Percentiles rank a stretch among this genome's conserved stretches.
phyloP scores from a whole-genome alignment of 1,140 invertebrate species.

The Neodiprion lecontei region DNA sequence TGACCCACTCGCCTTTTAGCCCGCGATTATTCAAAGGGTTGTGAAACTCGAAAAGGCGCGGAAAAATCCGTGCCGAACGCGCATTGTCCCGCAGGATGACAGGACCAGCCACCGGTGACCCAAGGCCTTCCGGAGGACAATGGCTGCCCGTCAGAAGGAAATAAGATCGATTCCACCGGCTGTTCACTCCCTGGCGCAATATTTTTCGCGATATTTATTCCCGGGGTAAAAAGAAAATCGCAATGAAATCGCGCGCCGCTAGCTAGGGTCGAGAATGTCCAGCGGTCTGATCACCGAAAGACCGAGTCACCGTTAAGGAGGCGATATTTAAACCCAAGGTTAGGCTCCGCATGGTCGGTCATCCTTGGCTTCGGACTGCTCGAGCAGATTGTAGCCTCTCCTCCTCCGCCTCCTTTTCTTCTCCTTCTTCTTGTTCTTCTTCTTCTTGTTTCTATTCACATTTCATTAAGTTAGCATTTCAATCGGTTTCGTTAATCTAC shows the following conservation, averaged over 20 bases:
- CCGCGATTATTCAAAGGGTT: not conserved
- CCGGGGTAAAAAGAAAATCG: no score
- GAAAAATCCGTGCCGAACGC: not conserved
- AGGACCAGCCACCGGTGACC: no score
- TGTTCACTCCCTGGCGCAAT: no score
- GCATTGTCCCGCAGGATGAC: no score
- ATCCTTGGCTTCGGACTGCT: not conserved
- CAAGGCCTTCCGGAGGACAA: no score
- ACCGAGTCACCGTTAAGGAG: not conserved
- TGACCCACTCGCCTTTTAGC: not conserved
- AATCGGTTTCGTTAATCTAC: conserved; percentile 3
- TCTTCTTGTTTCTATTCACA: not conserved
- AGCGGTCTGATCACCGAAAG: no score
- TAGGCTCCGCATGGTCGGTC: not conserved
- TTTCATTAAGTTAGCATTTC: conserved; percentile 2
- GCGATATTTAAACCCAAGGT: not conserved
- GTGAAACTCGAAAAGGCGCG: not conserved
- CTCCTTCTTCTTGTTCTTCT: not conserved
- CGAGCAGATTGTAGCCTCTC: not conserved
- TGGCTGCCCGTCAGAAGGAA: no score
- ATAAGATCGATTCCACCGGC: no score
- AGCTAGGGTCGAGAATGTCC: no score
- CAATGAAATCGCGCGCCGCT: no score
- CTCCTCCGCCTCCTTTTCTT: not conserved
- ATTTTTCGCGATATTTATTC: no score